Evolutionary conservation across 2,113 vertebrate genomes (phyloP).

Genomic region (Corydoras maculifer): DNA sequence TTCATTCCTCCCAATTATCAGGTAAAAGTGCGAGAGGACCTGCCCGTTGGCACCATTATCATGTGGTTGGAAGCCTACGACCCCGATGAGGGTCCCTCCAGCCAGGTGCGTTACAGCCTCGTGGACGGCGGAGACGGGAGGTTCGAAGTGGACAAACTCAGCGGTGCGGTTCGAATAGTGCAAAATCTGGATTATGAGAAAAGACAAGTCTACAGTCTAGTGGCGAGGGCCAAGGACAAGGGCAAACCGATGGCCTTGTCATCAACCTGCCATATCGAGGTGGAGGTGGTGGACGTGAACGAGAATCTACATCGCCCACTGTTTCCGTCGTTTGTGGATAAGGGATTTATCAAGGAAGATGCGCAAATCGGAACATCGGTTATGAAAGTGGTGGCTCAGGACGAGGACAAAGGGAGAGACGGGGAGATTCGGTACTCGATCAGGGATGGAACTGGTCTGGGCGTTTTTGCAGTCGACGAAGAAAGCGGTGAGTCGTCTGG

Average conservation of each 20-base stretch:
- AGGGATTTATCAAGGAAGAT: slow-evolving; percentile 86
- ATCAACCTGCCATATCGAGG: slow-evolving; percentile 83
- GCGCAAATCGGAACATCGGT: slow-evolving; percentile 77
- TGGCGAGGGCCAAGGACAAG: slow-evolving; percentile 88
- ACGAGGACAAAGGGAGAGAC: slow-evolving; percentile 83
- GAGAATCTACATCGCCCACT: slow-evolving; percentile 83
- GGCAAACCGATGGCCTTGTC: slow-evolving; percentile 85
- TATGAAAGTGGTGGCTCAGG: slow-evolving; percentile 81
- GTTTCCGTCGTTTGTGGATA: slow-evolving; percentile 84
- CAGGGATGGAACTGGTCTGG: slow-evolving; percentile 87
- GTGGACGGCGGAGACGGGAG: slow-evolving; percentile 79
- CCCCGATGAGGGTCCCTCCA: slow-evolving; percentile 81
- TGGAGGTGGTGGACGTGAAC: slow-evolving; percentile 90
- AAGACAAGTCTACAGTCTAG: slow-evolving; percentile 85
- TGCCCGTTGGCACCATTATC: slow-evolving; percentile 85
- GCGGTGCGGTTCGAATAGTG: slow-evolving; percentile 82
- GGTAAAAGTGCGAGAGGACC: slow-evolving; percentile 88
- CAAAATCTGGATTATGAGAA: slow-evolving; percentile 89
- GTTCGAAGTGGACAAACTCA: slow-evolving; percentile 93
- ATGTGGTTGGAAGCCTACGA: slow-evolving; percentile 91
- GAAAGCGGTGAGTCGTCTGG: slow-evolving; percentile 80
- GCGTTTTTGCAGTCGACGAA: slow-evolving; percentile 88
- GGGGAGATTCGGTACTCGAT: slow-evolving; percentile 91
- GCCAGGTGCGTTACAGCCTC: slow-evolving; percentile 89
- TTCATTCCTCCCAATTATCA: slow-evolving; percentile 87